Evolutionary conservation across 1,140 invertebrate genomes (phyloP).

Genomic region (Papilio polyxenes): DNA sequence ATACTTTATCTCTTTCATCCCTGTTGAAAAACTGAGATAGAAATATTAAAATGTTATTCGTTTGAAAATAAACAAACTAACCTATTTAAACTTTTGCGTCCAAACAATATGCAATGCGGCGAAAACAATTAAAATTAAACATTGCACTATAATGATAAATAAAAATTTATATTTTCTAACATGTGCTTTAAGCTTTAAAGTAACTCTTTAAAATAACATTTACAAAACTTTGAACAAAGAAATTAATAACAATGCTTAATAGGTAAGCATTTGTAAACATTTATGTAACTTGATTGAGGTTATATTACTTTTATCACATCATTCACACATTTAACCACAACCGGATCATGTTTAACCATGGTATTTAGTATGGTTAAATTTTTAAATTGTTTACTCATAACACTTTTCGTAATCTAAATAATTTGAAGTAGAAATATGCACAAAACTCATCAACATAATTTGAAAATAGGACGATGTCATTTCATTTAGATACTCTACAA

Average conservation of each 20-base stretch:
- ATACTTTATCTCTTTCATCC: background rate
- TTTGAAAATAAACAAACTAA: background rate
- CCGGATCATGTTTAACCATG: too few species aligned
- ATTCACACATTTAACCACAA: too few species aligned
- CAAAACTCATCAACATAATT: background rate
- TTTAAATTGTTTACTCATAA: background rate
- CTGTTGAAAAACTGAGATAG: too few species aligned
- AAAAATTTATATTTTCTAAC: background rate
- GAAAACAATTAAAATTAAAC: background rate
- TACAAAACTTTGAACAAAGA: too few species aligned
- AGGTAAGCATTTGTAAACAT: too few species aligned
- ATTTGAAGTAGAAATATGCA: background rate
- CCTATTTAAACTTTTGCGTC: background rate
- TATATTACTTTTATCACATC: too few species aligned
- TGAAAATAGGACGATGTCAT: constrained; percentile 6
- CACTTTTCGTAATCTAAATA: background rate
- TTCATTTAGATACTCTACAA: background rate
- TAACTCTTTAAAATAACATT: too few species aligned
- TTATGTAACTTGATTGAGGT: too few species aligned
- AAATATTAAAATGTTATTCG: too few species aligned
- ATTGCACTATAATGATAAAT: background rate
- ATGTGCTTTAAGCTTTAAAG: background rate
- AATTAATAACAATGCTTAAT: too few species aligned
- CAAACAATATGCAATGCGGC: background rate
- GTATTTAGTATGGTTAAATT: background rate